A percentile compares a stretch with the other conserved stretches of the same genome.
Evolutionary conservation across 2,888 invertebrate species (phyloP).

Genomic region (Platerodrilus igneus): DNA sequence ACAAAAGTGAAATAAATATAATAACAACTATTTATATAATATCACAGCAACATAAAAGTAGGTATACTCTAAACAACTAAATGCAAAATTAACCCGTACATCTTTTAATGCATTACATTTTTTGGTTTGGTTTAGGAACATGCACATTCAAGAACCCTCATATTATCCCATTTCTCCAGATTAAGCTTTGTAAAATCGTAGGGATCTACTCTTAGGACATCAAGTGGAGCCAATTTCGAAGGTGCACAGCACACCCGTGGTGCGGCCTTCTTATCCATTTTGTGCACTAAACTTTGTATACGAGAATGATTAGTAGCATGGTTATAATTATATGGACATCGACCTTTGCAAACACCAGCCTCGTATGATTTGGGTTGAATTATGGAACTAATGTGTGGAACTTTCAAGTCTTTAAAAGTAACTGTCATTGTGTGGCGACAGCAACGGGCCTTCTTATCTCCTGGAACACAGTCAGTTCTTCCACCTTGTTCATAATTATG

Average conservation of each 20-base stretch:
- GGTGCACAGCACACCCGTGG: constrained; percentile 68
- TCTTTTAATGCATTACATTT: constrained; percentile 21
- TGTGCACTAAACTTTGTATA: constrained; percentile 63
- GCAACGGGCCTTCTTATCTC: constrained; percentile 50
- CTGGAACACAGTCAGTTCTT: constrained; percentile 51
- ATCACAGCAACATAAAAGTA: constrained; percentile 33
- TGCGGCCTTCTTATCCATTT: constrained; percentile 50
- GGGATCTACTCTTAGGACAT: constrained; percentile 63
- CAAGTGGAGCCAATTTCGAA: constrained; percentile 59
- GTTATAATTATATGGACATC: constrained; percentile 64
- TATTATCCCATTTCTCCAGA: constrained; percentile 65
- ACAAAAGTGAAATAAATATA: constrained; percentile 22
- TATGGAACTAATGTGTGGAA: constrained; percentile 48
- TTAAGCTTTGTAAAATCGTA: constrained; percentile 57
- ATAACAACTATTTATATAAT: constrained; percentile 29
- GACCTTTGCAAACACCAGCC: constrained; percentile 66
- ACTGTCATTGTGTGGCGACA: constrained; percentile 65
- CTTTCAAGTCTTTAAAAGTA: constrained; percentile 59
- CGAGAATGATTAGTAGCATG: constrained; percentile 68
- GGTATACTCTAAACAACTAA: constrained; percentile 29
- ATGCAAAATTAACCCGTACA: constrained; percentile 42
- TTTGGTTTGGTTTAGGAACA: constrained; percentile 53
- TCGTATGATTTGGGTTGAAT: constrained; percentile 66
- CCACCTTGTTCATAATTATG: constrained; percentile 42
- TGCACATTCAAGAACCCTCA: constrained; percentile 67